Conservation (phyloP, 2,113 vertebrate genomes). For the Pterocles orientalis region DNA sequence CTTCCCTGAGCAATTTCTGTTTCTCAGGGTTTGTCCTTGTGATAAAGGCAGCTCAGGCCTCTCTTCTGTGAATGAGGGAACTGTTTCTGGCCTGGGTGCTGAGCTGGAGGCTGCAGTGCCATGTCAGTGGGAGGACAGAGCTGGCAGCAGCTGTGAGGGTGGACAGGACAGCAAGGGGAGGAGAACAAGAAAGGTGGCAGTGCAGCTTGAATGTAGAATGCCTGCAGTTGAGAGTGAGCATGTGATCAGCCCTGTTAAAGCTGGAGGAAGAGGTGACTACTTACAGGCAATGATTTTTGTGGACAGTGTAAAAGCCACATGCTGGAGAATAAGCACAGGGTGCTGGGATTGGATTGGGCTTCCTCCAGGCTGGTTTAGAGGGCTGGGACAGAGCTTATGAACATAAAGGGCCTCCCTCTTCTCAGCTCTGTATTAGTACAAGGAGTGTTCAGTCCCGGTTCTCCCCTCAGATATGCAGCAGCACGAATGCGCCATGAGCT, state of each 20-base stretch:
- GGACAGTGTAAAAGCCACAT: background rate
- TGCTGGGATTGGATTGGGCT: background rate
- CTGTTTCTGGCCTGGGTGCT: background rate
- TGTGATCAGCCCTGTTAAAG: background rate
- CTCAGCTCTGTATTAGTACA: background rate
- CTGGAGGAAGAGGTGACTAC: background rate
- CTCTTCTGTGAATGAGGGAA: background rate
- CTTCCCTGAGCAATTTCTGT: background rate
- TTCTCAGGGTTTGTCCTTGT: background rate
- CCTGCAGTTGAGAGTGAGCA: background rate
- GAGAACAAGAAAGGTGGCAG: background rate
- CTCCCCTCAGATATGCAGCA: conserved; percentile 90
- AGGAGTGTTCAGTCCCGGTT: background rate
- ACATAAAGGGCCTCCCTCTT: background rate
- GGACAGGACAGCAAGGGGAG: background rate
- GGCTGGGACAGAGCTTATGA: background rate
- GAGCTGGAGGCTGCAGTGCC: background rate
- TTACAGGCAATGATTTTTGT: background rate
- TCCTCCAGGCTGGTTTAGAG: background rate
- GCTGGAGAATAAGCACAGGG: background rate
- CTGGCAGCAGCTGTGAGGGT: background rate
- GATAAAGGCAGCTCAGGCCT: background rate
- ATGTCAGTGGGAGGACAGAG: background rate
- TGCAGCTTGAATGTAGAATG: background rate
- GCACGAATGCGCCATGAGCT: conserved; percentile 95